phyloP scores from a whole-genome alignment of 2,888 invertebrate species.

The Morpho achilles region DNA sequence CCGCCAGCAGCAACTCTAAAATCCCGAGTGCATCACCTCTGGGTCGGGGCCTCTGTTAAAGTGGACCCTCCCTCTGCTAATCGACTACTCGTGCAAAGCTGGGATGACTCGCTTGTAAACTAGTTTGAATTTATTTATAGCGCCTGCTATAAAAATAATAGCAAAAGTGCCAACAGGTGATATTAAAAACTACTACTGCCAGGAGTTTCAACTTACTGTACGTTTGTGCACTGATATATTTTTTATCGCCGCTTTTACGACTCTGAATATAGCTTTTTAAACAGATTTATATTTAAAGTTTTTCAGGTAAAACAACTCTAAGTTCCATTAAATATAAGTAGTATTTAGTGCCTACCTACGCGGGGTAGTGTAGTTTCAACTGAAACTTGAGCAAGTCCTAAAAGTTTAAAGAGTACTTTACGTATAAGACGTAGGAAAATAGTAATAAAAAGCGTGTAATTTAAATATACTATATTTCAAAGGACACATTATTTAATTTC shows the following conservation, averaged over 20 bases:
- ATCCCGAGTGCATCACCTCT: too few relatives aligned
- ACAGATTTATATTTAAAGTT: conserved; percentile 6
- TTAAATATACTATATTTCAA: too few relatives aligned
- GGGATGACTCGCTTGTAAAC: too few relatives aligned
- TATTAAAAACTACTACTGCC: not conserved
- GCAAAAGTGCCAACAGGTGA: not conserved
- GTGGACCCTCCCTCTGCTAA: too few relatives aligned
- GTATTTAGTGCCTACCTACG: not conserved
- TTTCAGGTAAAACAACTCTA: conserved; percentile 2
- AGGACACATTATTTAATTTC: too few relatives aligned
- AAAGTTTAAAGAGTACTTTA: not conserved
- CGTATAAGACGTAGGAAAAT: not conserved
- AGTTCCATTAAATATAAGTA: conserved; percentile 9
- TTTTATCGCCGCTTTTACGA: not conserved
- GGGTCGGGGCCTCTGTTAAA: too few relatives aligned
- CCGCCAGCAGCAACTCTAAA: too few relatives aligned
- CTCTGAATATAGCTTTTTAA: conserved; percentile 1
- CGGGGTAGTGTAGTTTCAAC: not conserved
- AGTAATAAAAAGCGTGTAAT: not conserved
- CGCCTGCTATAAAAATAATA: conserved; percentile 3
- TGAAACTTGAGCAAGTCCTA: not conserved
- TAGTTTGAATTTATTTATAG: not conserved
- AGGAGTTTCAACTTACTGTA: too few relatives aligned
- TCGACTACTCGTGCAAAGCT: too few relatives aligned
- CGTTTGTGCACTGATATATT: too few relatives aligned